Conservation (phyloP, 2,113 vertebrate species). For the Ciconia maguari region DNA sequence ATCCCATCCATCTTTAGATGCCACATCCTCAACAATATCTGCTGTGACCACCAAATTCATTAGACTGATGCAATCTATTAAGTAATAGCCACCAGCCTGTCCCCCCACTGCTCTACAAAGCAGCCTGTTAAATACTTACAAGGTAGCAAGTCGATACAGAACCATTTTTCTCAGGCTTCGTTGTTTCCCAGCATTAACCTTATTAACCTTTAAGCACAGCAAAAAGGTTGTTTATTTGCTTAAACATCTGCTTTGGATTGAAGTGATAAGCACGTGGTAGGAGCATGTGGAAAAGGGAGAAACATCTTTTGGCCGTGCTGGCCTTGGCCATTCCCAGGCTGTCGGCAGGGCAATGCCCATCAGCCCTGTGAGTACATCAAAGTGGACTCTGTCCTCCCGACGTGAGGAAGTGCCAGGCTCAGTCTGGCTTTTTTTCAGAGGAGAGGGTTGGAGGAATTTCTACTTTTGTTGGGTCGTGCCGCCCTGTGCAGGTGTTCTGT, state of each 20-base stretch:
- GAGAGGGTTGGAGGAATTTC: not conserved
- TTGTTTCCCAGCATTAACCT: conserved; percentile 33
- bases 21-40: not conserved
- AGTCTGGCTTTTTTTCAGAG: not conserved
- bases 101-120: not conserved
- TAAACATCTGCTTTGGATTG: not conserved
- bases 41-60: conserved; percentile 21
- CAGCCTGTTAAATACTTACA: not conserved
- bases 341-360: not conserved
- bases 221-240: not conserved
- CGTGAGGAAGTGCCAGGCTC: not conserved
- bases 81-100: conserved; percentile 2
- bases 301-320: not conserved
- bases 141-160: conserved; percentile 16
- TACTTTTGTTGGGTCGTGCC: not conserved
- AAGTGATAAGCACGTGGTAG: not conserved
- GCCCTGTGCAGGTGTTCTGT: not conserved
- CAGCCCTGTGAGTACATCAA: not conserved
- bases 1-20: conserved; percentile 6
- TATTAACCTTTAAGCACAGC: conserved; percentile 39
- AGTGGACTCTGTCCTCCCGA: not conserved
- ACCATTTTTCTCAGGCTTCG: conserved; percentile 45
- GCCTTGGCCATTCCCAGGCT: not conserved
- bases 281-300: not conserved
- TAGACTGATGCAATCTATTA: not conserved